Base-by-base conservation (phyloP, 1,140 invertebrate genomes). In the Coenobita brevimanus region DNA sequence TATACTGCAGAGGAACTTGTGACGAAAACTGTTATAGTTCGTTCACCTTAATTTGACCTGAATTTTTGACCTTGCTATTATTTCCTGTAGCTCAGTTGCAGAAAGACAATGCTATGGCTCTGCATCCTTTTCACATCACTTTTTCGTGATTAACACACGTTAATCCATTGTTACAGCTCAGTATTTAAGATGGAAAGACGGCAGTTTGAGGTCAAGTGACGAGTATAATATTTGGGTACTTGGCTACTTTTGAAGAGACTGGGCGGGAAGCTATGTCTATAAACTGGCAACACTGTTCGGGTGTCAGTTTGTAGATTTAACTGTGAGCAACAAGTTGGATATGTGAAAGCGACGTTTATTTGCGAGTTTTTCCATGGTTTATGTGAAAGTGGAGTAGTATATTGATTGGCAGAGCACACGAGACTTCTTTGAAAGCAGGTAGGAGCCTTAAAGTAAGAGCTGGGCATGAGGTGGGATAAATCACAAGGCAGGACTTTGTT, bases 281-380 rank as follows among this genome's bases (percentile, higher is more conserved):
- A 24, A 71, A 38, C 67, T 38, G 27, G 27, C 27, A 15, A 50
- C 46, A 50, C 46, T 50, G 43, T 46, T 80, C 43, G 62, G 64
- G 64, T 86, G 84, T 80, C 75, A 86, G 84, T 86, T 79, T 71
- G 84, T 43, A 50, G 84, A 79, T 67, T 86, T 54, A 67, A 75
- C 46, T 17, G 30, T 3, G 64, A 80, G 84, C 84, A 87, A 87
- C 84, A 87, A 76, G 84, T 87, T 81, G 84, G 60, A 46, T 54
- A 71, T 87, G 84, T 87, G 84, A 87, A 67, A 81, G 76, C 38
- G 46, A 73, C 64, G 46, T 10, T 30, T 21, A 8, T n/a, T 36
- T 36, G 33, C 71, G n/a, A 41, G 17, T 43, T 81, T 82, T 82
- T 10, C 57, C 30, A 1, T 21, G 27, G 64, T 33, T 54, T 33